These are phyloP conservation scores for Enoplolaimus lenunculus DNA, from an alignment of 2,888 invertebrate species.

Conservation along the genomic window DNA sequence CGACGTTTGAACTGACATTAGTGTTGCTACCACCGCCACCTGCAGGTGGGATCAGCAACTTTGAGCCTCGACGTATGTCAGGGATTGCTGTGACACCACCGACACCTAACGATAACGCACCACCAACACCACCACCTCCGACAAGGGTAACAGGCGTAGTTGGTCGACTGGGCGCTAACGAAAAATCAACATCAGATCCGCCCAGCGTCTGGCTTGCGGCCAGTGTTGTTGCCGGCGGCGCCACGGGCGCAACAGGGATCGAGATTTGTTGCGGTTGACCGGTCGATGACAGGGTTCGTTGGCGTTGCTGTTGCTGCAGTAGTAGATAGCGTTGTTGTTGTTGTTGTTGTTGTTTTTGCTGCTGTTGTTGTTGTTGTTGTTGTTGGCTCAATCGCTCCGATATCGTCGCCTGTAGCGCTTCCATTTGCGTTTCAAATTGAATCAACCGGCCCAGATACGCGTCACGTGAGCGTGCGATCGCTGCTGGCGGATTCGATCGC, in stretches of 20 bases:
- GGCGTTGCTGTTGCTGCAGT: background rate
- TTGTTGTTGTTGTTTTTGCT: background rate
- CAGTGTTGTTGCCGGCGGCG: background rate
- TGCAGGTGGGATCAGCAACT: background rate
- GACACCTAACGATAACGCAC: too few relatives aligned
- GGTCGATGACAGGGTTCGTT: background rate
- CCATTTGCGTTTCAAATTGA: slow-evolving; percentile 26
- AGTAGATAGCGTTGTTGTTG: background rate
- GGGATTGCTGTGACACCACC: background rate
- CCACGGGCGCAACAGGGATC: background rate
- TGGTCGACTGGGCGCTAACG: too few relatives aligned
- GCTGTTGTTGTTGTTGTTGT: background rate
- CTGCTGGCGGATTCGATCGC: slow-evolving; percentile 25
- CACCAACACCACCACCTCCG: too few relatives aligned
- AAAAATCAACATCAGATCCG: too few relatives aligned
- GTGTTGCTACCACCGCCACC: background rate
- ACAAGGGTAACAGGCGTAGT: too few relatives aligned
- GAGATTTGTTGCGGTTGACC: background rate
- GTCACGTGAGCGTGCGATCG: slow-evolving; percentile 7
- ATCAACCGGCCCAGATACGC: slow-evolving; percentile 25
- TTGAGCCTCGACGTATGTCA: background rate
- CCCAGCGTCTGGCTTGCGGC: too few relatives aligned
- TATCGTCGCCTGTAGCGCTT: slow-evolving; percentile 24
- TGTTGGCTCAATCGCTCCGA: background rate
- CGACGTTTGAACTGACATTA: background rate